Base-by-base conservation (phyloP, 92 coral and sea anemone species). In the Epizoanthus illoricatus region DNA sequence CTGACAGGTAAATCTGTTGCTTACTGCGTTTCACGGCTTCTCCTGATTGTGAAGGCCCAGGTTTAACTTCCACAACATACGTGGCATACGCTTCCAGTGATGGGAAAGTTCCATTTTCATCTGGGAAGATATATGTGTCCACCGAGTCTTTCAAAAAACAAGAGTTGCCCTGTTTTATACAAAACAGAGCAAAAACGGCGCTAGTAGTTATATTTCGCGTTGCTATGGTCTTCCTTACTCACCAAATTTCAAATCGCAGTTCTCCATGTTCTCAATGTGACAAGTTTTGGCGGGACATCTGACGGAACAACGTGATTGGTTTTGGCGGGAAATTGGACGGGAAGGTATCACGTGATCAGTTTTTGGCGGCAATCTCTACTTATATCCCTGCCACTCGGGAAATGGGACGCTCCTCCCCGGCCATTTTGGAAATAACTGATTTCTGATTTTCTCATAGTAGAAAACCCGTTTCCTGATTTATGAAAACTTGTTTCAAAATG, bases 241-340 rank as follows among this genome's bases (percentile, higher is more conserved):
- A 4, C 82, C 82, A 33, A 3, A 58, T 65, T 56, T 76, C 40
- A 60, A 10, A 5, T 76, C 47, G 9, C 81, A 76, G 81, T 76
- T 76, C 81, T 76, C 81, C 70, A 76, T 76, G 3, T 20, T 76
- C 36, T 28, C 36, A 28, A 28, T 2, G 68, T 18, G 68, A 63
- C 39, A 20, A 63, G 68, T 4, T 63, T 63, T 63, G 36, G 36
- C 36, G 36, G 36, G 36, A 28, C 36, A 28, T 28, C 36, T 28
- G 36, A 28, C 36, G 36, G 36, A 28, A 28, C 36, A 28, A 28
- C 36, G 36, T 28, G 36, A 28, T 28, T 28, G 36, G 36, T 28
- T 28, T 28, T 28, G 36, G 2, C 36, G 36, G 0, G 36, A 28
- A 28, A 28, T 28, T 2, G 2, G 36, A 28, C 36, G 36, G 36